Conservation (phyloP, 2,113 vertebrate species). For the Triplophysa siluroides region DNA sequence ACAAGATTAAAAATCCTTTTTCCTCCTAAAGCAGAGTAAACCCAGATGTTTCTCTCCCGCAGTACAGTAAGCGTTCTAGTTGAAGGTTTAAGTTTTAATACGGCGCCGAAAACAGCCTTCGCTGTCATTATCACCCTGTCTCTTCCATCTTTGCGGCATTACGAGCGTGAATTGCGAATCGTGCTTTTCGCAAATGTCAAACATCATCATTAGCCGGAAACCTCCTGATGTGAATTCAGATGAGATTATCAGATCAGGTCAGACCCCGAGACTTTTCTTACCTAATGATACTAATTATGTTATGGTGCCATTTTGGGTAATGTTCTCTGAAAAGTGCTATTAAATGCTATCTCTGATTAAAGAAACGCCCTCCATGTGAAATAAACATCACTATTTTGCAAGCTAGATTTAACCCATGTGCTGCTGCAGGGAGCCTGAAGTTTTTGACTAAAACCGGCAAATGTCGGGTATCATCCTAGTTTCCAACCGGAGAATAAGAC, state of each 20-base stretch:
- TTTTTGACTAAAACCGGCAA: no score
- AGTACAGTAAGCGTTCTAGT: neutral
- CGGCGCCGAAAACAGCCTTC: neutral
- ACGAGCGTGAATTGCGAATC: neutral
- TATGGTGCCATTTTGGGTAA: neutral
- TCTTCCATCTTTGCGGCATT: neutral
- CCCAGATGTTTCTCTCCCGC: neutral
- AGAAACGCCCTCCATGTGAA: neutral
- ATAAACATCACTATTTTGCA: neutral
- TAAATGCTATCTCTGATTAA: neutral
- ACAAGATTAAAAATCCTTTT: neutral
- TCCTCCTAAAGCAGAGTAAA: neutral
- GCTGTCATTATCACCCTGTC: neutral
- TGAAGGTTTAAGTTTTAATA: neutral
- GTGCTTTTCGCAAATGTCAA: slow-evolving; percentile 26
- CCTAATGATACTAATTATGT: neutral
- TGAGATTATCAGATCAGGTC: neutral
- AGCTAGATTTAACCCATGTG: neutral
- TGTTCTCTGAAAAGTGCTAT: neutral
- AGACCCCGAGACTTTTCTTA: neutral
- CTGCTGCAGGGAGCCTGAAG: no score
- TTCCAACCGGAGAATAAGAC: no score
- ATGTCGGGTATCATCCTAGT: no score
- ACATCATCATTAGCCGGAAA: neutral
- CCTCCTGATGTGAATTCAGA: slow-evolving; percentile 16